Conservation (phyloP, 1,140 invertebrate species). For the Orchestia grillus region DNA sequence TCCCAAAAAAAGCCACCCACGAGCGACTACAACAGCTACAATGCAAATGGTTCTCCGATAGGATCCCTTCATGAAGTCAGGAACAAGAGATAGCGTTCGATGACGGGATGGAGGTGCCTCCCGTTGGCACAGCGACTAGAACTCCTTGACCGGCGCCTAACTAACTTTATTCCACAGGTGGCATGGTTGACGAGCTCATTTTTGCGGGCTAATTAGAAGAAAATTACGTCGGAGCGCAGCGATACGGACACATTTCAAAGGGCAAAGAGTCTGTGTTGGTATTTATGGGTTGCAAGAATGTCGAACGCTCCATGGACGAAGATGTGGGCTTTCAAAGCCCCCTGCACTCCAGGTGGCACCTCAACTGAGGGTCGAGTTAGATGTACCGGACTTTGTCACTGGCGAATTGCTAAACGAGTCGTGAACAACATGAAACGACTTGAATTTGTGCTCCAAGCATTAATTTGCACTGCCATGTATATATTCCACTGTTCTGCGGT, state of each 20-base stretch:
- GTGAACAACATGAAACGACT: neutral
- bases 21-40: neutral
- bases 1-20: neutral
- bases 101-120: neutral
- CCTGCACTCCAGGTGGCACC: neutral
- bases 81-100: neutral
- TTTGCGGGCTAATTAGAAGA: slow-evolving; percentile 46
- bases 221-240: slow-evolving; percentile 7
- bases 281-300: slow-evolving; percentile 31
- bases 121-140: neutral
- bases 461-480: neutral
- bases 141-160: slow-evolving; percentile 26
- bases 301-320: slow-evolving; percentile 7
- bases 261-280: slow-evolving; percentile 16
- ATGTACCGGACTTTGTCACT: neutral
- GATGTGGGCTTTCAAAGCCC: slow-evolving; percentile 6
- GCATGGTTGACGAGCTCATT: neutral
- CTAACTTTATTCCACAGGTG: slow-evolving; percentile 21
- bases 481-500: neutral
- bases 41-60: neutral
- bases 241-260: slow-evolving; percentile 13
- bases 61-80: no score
- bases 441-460: no score
- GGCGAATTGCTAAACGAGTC: neutral
- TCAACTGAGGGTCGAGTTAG: neutral